Evolutionary conservation across 1,140 invertebrate species (phyloP).

Genomic region (Tetramorium alpestre): DNA sequence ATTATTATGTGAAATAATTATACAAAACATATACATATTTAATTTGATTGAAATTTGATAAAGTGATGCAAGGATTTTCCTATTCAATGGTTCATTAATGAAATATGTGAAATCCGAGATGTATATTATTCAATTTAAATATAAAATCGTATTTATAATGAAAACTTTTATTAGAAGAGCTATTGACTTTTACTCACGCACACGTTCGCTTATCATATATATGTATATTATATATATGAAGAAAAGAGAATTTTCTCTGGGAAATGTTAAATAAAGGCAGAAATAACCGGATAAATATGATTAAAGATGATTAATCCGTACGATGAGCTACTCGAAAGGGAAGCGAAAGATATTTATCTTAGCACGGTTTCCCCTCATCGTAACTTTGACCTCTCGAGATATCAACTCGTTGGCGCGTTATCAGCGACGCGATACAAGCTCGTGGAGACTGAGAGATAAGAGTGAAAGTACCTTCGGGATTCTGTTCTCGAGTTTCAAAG

Average conservation of each 20-base stretch:
- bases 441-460: conserved; percentile 48
- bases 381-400: conserved; percentile 65
- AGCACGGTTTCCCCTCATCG: conserved; percentile 27
- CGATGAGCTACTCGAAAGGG: conserved; percentile 26
- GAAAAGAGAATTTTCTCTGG: conserved; percentile 15
- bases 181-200: conserved; percentile 23
- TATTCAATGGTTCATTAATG: background rate
- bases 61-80: background rate
- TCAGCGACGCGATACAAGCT: conserved; percentile 41
- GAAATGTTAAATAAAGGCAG: conserved; percentile 13
- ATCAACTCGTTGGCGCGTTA: conserved; percentile 44
- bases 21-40: background rate
- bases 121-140: conserved; percentile 7
- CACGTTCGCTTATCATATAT: background rate
- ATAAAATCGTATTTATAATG: background rate
- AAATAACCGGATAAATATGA: conserved; percentile 65
- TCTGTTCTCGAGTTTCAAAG: conserved; percentile 29
- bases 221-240: background rate
- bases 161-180: background rate
- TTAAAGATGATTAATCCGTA: conserved; percentile 64
- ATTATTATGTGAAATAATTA: background rate
- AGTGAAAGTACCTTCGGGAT: conserved; percentile 61
- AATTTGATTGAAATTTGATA: background rate
- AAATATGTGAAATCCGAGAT: background rate
- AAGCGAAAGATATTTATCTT: conserved; percentile 63